Evolutionary conservation across 2,797 vertebrate genomes (phyloP).

Genomic region (Zalophus californianus): DNA sequence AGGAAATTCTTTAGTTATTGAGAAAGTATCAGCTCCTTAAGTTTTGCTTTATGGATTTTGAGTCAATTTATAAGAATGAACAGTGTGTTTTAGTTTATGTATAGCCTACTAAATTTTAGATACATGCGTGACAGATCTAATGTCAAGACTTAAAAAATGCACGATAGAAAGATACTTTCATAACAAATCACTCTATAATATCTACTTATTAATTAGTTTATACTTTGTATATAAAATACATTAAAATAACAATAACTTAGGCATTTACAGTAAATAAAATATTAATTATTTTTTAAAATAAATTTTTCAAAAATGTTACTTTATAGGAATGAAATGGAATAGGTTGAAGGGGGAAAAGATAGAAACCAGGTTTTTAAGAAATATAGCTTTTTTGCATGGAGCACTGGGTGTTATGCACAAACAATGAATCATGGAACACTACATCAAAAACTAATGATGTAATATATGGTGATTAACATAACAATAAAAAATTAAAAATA

Average conservation of each 20-base stretch:
- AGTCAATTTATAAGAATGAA: constrained; percentile 2
- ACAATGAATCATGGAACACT: too few relatives aligned
- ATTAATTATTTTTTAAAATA: neutral
- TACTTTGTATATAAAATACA: neutral
- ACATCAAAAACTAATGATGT: too few relatives aligned
- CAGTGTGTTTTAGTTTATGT: neutral
- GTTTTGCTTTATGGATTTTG: neutral
- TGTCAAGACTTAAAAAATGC: neutral
- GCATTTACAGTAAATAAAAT: neutral
- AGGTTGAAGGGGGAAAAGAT: neutral
- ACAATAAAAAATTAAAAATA: too few relatives aligned
- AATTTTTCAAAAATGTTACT: neutral
- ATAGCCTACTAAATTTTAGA: constrained; percentile 1
- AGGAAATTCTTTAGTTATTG: neutral
- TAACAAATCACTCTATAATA: neutral
- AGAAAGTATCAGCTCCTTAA: neutral
- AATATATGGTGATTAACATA: too few relatives aligned
- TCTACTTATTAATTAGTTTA: neutral
- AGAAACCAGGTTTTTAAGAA: neutral
- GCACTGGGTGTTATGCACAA: too few relatives aligned
- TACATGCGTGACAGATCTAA: neutral
- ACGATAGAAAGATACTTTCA: neutral
- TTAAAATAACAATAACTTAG: neutral
- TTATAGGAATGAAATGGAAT: neutral
- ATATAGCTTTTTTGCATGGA: neutral